Percentiles rank a stretch among this genome's conserved stretches.
phyloP scores from a whole-genome alignment of 2,113 vertebrate genomes.

The Petaurus breviceps region DNA sequence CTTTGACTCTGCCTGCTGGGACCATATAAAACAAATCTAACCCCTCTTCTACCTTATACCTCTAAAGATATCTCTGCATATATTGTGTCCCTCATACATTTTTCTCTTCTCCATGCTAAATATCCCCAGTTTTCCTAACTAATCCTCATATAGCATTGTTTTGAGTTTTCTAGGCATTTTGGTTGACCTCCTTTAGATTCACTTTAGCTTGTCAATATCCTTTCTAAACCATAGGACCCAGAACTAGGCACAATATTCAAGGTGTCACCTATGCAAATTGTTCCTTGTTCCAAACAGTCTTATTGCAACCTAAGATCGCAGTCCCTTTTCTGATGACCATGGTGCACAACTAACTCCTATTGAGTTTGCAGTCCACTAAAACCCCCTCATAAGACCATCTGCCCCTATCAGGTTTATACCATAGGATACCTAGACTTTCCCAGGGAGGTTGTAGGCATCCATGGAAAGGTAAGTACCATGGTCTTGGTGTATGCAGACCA shows the following conservation, averaged over 20 bases:
- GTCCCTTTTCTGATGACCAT: not conserved
- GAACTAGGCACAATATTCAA: not conserved
- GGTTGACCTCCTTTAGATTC: not conserved
- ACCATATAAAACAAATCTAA: not conserved
- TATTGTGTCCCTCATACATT: not conserved
- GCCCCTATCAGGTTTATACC: not conserved
- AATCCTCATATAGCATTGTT: not conserved
- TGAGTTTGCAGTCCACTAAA: not conserved
- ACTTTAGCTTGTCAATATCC: not conserved
- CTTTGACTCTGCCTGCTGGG: not conserved
- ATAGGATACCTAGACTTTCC: not conserved
- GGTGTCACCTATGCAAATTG: not conserved
- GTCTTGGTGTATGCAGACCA: not conserved
- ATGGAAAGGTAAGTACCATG: no score
- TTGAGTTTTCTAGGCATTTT: not conserved
- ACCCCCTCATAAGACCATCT: not conserved
- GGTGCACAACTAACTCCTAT: not conserved
- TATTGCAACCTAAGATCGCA: not conserved
- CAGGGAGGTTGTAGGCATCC: not conserved
- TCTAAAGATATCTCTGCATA: not conserved
- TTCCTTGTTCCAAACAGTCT: not conserved
- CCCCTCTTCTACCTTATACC: not conserved
- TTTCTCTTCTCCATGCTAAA: not conserved
- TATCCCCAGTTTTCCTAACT: not conserved
- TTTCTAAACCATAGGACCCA: not conserved